phyloP scores from a whole-genome alignment of 2,888 invertebrate genomes.

The Rhynchonema sp. region DNA sequence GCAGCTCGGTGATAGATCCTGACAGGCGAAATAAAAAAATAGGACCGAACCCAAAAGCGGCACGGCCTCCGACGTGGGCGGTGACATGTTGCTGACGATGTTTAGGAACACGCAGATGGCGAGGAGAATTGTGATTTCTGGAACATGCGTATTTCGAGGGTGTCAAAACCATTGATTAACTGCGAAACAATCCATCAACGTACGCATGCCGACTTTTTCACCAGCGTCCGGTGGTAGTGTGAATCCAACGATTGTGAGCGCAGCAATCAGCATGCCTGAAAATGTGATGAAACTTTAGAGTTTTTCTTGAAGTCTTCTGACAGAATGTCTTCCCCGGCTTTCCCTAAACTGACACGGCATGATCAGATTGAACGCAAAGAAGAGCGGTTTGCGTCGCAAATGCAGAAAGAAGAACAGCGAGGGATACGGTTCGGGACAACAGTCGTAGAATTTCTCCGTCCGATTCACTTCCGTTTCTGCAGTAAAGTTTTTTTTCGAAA shows the following conservation, averaged over 20 bases:
- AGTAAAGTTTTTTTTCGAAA: not conserved
- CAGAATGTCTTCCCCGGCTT: too few species aligned
- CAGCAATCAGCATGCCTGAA: constrained; percentile 91
- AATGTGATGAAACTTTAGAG: too few species aligned
- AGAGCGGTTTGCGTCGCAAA: constrained; percentile 80
- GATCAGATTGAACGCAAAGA: constrained; percentile 97
- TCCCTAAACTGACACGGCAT: too few species aligned
- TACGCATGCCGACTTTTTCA: constrained; percentile 91
- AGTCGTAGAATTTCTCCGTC: not conserved
- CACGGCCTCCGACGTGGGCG: constrained; percentile 94
- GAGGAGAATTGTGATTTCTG: constrained; percentile 37
- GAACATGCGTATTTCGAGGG: constrained; percentile 2
- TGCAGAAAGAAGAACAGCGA: constrained; percentile 89
- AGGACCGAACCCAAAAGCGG: constrained; percentile 67
- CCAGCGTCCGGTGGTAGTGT: constrained; percentile 96
- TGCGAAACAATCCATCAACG: constrained; percentile 3
- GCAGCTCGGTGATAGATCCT: too few species aligned
- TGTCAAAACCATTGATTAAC: not conserved
- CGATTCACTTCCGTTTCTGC: constrained; percentile 12
- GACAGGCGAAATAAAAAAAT: not conserved
- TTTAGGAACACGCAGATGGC: constrained; percentile 94
- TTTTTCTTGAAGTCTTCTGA: too few species aligned
- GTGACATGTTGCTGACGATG: constrained; percentile 91
- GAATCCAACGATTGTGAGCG: constrained; percentile 94
- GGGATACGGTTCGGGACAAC: constrained; percentile 32